Base-by-base conservation (phyloP, 2,797 vertebrate species). In the Gymnothorax reevesii region DNA sequence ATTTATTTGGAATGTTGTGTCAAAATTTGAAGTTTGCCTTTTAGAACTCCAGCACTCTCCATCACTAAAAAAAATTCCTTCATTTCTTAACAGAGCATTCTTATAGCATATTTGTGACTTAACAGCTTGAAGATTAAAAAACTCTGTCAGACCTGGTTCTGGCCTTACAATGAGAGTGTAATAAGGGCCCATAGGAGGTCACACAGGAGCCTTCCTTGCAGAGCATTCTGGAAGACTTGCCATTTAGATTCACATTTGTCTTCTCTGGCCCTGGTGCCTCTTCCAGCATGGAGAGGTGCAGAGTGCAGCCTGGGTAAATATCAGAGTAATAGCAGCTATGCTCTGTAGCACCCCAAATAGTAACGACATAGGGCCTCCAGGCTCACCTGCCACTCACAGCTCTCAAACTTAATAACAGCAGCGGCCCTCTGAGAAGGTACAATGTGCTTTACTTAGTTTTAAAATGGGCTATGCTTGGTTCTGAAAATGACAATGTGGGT, bases 241-340 rank as follows among this genome's bases (percentile, higher is more conserved):
- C 92, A 93, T 94, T 95, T 94, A 91, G 84, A 92, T 91, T 69
- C 57, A 20, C 89, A 91, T 91, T 92, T 92, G 90, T 94, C 93
- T 94, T 91, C 91, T 80, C 1, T 80, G 85, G 91, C 90, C 91
- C 88, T 73, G 73, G 59, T 84, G 13, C 66, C 4, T 90, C 89
- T 82, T 71, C 52, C 86, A 13, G 75, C 1, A 20, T 12, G 7
- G 69, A 57, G 55, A 52, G 20, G 33, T 13, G 49, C 85, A 55
- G 71, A 64, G 57, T n/a, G 73, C 82, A 64, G 20, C 89, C 87
- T 77, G 57, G 84, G 84, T 89, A 93, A 94, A 94, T 91, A 93
- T 87, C 92, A 91, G 25, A 57, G 71, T 88, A 92, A 94, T 93
- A 92, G 84, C 92, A 93, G 75, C 87, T 27, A 83, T 75, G 55